Base-by-base conservation (phyloP, 2,113 vertebrate genomes). In the Excalfactoria chinensis region DNA sequence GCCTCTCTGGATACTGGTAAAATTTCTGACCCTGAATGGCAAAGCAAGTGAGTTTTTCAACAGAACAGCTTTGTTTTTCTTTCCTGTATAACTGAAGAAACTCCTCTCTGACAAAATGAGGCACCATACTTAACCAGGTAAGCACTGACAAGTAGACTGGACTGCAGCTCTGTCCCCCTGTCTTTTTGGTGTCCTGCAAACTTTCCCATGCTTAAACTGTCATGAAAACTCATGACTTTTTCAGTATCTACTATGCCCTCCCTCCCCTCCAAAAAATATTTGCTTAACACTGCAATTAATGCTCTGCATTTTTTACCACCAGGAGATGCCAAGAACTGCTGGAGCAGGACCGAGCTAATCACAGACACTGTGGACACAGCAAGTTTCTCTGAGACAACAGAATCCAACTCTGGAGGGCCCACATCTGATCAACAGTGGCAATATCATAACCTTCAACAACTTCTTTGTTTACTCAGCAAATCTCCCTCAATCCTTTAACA, bases 401-500 rank as follows among this genome's bases (percentile, higher is more conserved):
- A 94, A 91, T 59, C 56, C 66, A 79, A 76, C 70, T 43, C 73
- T 72, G 82, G 67, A 6, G 1, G 70, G 70, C 71, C 68, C 71
- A 58, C 67, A 63, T 84, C 70, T 89, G 93, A 92, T 91, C 73
- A 84, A 73, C 74, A 90, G 89, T 60, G 69, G 73, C 82, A 90
- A 95, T 94, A 96, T 68, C 60, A 94, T 94, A 96, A 96, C 92
- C 93, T 96, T 95, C 88, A 95, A 90, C 91, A 90, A 89, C 67
- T 71, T 86, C 83, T 95, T 86, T 93, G 89, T 97, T 96, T 96
- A 84, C 87, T 84, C 84, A 94, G 78, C 95, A 96, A 97, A 94
- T 97, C 93, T 93, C 83, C 59, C 40, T 87, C 95, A 95, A 95
- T 97, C 96, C 93, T 72, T 94, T 88, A 94, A 90, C 94, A 93